These are phyloP conservation scores for Horisme vitalbata DNA, from an alignment of 2,888 invertebrate species.

Conservation along the genomic window DNA sequence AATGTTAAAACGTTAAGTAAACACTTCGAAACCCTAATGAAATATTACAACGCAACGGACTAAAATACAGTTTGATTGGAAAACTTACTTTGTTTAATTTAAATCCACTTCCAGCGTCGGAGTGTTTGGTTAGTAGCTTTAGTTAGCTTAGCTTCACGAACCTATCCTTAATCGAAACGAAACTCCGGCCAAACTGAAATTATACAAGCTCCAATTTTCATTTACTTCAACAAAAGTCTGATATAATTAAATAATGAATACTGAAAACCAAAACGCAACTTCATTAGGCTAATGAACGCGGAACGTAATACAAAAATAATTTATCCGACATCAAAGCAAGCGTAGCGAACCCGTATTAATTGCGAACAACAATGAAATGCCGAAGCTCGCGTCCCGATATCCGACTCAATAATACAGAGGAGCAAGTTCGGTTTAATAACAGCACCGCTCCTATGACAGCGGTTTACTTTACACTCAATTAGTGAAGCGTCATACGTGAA, in stretches of 20 bases:
- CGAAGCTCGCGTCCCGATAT: constrained; percentile 31
- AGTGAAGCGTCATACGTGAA: constrained; percentile 55
- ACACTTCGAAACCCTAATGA: constrained; percentile 31
- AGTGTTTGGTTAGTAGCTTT: constrained; percentile 35
- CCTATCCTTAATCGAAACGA: constrained; percentile 24
- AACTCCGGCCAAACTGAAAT: constrained; percentile 9
- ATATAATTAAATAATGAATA: constrained; percentile 19
- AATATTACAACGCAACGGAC: constrained; percentile 32
- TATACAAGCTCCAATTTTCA: constrained; percentile 14
- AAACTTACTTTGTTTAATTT: constrained; percentile 39
- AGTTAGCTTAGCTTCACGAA: constrained; percentile 30
- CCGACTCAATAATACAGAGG: constrained; percentile 46
- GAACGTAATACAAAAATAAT: constrained; percentile 30
- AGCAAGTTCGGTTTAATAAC: constrained; percentile 54
- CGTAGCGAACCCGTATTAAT: constrained; percentile 27
- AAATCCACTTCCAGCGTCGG: constrained; percentile 27
- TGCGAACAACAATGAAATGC: constrained; percentile 32
- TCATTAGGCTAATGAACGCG: constrained; percentile 29
- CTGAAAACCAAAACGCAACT: constrained; percentile 25
- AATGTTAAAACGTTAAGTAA: constrained; percentile 18
- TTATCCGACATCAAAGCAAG: constrained; percentile 21
- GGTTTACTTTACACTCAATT: constrained; percentile 68
- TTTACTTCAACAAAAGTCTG: constrained; percentile 8
- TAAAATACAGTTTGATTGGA: constrained; percentile 39
- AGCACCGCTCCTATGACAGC: constrained; percentile 53